Base-by-base conservation (phyloP, 2,113 vertebrate species). In the Typhlomys cinereus region DNA sequence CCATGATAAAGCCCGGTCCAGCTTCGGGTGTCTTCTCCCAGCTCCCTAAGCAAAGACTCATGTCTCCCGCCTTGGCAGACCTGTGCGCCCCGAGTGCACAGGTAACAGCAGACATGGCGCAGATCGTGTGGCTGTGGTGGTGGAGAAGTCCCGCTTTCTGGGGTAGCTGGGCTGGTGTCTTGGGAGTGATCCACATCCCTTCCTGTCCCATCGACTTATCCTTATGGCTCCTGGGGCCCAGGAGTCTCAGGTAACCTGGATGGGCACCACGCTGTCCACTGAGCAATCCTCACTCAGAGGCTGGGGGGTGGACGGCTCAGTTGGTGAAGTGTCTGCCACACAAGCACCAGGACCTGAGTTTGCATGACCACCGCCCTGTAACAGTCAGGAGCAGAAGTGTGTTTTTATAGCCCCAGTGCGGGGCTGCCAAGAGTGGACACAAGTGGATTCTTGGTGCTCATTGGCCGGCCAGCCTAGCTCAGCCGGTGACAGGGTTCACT, bases 1-100 rank as follows among this genome's bases (percentile, higher is more conserved):
- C 74, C 91, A 83, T 95, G 90, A 95, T 93, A 90, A 81, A 95
- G 81, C 69, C 34, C 69, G 36, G 88, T 48, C 89, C 71, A 36
- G 93, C 93, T 83, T 96, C 92, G 92, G 89, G 74, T 92, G 74
- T 95, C 94, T 52, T 52, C 76, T 84, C 52, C 5, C 20, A 2
- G 81, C 21, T 81, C 89, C 59, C 5, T 12, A 41, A 50, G 34
- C 2, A 1, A 31, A 23, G 50, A 79, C 34, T 23, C 61, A 74
- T 20, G 39, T 11, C 50, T 15, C 41, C 39, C n/a, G n/a, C 46
- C 52, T 10, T 15, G 0, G 5, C 59, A 20, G 44, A 7, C 48
- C n/a, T 84, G 41, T 31, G 54, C 27, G 27, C 18, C n/a, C 80
- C 46, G 70, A 84, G 48, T 15, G 21, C 34, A 48, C 46, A 79